These are phyloP conservation scores for Bombylius discolor DNA, from an alignment of 2,888 invertebrate genomes.

Conservation along the genomic window DNA sequence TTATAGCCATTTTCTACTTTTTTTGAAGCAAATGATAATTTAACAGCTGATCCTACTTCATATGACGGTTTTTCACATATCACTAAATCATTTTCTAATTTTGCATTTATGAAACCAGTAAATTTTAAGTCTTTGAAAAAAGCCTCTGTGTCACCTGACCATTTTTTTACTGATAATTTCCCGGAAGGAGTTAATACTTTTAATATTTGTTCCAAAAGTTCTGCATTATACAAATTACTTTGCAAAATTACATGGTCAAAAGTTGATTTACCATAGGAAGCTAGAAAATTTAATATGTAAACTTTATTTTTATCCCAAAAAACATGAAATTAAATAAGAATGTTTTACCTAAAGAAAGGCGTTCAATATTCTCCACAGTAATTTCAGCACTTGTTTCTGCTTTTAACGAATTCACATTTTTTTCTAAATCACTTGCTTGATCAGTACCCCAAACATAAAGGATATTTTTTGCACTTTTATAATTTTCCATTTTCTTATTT, in stretches of 20 bases:
- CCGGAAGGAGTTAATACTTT: constrained; percentile 52
- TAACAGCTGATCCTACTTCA: constrained; percentile 53
- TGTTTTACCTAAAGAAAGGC: constrained; percentile 43
- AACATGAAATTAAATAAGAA: not conserved
- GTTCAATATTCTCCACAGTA: constrained; percentile 46
- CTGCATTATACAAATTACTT: constrained; percentile 19
- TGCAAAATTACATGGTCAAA: constrained; percentile 45
- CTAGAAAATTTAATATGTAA: constrained; percentile 27
- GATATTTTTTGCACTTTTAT: constrained; percentile 34
- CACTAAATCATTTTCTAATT: constrained; percentile 21
- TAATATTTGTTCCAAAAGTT: constrained; percentile 43
- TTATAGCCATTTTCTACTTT: constrained; percentile 29
- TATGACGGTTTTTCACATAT: constrained; percentile 55
- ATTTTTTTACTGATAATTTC: constrained; percentile 41
- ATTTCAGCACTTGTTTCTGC: constrained; percentile 39
- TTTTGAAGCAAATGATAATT: constrained; percentile 38
- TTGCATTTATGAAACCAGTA: constrained; percentile 45
- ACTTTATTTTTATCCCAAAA: no score
- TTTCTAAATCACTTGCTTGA: constrained; percentile 39
- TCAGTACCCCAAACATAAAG: constrained; percentile 46
- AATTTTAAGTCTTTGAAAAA: constrained; percentile 44
- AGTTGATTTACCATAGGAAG: constrained; percentile 43
- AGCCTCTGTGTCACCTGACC: constrained; percentile 29
- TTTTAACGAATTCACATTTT: constrained; percentile 41
- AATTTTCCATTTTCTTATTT: not conserved